Conservation (phyloP, 2,113 vertebrate genomes). For the Pangasianodon gigas region DNA sequence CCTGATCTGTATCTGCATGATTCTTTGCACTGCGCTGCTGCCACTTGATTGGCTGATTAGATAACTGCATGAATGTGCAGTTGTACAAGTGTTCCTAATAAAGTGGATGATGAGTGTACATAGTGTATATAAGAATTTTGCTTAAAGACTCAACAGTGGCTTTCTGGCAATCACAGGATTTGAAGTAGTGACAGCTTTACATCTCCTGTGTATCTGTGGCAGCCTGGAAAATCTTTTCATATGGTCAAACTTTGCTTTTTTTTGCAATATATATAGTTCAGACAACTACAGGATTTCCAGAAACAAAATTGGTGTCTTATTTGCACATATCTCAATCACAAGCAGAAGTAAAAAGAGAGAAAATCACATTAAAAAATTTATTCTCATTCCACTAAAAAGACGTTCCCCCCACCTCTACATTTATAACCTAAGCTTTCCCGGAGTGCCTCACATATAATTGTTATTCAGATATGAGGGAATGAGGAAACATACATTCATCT, state of each 20-base stretch:
- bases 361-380: not conserved
- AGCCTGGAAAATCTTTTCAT: not conserved
- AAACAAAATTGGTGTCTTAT: not conserved
- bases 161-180: not conserved
- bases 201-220: not conserved
- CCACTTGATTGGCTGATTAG: not conserved
- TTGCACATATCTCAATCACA: not conserved
- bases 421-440: not conserved
- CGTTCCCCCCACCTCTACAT: not conserved
- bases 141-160: not conserved
- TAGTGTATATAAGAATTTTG: not conserved
- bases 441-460: too few relatives aligned
- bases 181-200: not conserved
- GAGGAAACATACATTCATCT: not conserved
- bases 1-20: too few relatives aligned
- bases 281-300: not conserved
- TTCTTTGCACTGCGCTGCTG: not conserved
- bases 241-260: not conserved
- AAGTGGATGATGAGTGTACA: too few relatives aligned
- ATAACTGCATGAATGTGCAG: not conserved
- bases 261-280: not conserved
- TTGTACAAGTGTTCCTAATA: not conserved
- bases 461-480: not conserved
- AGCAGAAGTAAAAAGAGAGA: not conserved
- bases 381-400: not conserved